Base-by-base conservation (phyloP, 2,797 vertebrate species). In the Eleutherodactylus coqui region DNA sequence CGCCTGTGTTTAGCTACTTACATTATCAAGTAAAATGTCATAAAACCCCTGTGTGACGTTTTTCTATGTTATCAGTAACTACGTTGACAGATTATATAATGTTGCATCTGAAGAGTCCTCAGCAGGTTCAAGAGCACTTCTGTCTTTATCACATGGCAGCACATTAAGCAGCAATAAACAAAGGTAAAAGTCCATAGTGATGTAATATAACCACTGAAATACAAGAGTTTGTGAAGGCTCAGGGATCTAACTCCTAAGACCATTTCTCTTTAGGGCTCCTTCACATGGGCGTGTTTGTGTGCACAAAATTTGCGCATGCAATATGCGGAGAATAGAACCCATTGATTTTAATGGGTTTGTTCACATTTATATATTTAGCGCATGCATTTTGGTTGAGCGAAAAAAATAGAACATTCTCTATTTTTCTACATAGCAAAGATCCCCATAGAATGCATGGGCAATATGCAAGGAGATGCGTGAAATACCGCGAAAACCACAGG, bases 171-270 rank as follows among this genome's bases (percentile, higher is more conserved):
- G 36, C 27, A 11, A 72, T 43, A 41, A 72, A 11, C 36, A 72
- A 72, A 72, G 69, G 69, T 72, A 72, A 72, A 72, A 72, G 69
- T 72, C 13, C 69, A 72, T 13, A 14, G 21, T 72, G 21, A 43
- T 41, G 69, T 24, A 27, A 13, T 32, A n/a, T 13, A 72, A 72
- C 36, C 10, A 72, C 2, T 69, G 67, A 38, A 69, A 69, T 27
- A 34, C 5, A 32, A 10, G 34, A 67, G 7, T 4, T 41, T 72
- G 36, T 43, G 38, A 41, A 38, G 9, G 36, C 10, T 69, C 69
- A 72, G 69, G 69, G 69, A 43, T 41, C 32, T n/a, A 21, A 41
- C 19, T 24, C 19, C 16, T n/a, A 43, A 72, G 36, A 72, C 13
- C 10, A 41, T n/a, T 24, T 41, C 16, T 43, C 10, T n/a, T n/a